Conservation (phyloP, 2,113 vertebrate species). For the Daubentonia madagascariensis region DNA sequence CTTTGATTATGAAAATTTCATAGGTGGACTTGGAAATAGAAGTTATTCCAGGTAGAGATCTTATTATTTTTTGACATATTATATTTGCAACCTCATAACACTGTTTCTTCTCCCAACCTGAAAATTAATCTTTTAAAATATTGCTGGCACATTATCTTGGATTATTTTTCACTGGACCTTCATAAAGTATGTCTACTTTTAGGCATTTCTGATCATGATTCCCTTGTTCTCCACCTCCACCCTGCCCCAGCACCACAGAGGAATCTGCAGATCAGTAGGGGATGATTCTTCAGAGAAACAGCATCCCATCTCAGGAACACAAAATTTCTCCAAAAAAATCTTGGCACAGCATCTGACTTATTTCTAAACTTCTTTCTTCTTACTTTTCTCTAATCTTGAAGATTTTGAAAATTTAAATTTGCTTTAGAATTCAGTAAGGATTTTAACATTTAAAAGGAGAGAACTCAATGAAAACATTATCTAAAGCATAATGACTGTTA, state of each 20-base stretch:
- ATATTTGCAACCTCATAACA: background rate
- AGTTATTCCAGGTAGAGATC: background rate
- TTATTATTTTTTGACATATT: background rate
- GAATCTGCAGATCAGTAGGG: background rate
- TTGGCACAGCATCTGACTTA: background rate
- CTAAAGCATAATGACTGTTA: background rate
- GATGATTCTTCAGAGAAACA: background rate
- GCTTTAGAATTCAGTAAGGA: background rate
- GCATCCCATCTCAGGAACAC: background rate
- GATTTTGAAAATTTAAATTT: background rate
- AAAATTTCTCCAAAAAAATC: background rate
- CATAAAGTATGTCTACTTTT: background rate
- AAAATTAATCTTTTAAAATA: background rate
- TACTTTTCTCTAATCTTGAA: background rate
- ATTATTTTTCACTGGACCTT: background rate
- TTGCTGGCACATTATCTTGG: background rate
- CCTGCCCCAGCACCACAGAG: rapidly evolving
- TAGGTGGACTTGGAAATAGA: background rate
- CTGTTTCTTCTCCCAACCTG: background rate
- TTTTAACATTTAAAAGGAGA: background rate
- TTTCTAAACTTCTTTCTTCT: background rate
- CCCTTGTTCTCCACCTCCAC: background rate
- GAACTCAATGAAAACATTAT: background rate
- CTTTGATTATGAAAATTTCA: background rate
- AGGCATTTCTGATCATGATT: background rate